These are phyloP conservation scores for Athalia cordata DNA, from an alignment of 2,888 invertebrate species.

Conservation along the genomic window DNA sequence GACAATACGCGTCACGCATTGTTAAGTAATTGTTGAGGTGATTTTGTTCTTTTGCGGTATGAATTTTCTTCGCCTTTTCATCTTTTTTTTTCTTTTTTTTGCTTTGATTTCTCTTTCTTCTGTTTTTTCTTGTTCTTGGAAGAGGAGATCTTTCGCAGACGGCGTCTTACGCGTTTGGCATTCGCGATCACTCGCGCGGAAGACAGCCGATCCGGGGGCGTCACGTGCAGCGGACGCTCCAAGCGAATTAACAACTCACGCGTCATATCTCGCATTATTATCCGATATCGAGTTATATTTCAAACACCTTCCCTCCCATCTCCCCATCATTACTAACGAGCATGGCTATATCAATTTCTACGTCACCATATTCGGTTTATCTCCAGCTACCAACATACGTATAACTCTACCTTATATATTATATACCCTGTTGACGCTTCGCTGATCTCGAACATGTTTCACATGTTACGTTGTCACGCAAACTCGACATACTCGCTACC, in stretches of 20 bases:
- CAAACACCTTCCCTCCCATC: slow-evolving; percentile 61
- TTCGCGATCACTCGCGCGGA: slow-evolving; percentile 60
- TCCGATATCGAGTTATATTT: slow-evolving; percentile 70
- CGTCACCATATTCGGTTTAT: slow-evolving; percentile 6
- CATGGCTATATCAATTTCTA: slow-evolving; percentile 41
- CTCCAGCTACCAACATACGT: neutral
- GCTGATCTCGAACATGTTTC: slow-evolving; percentile 5
- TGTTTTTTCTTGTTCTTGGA: slow-evolving; percentile 4
- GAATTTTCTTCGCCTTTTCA: neutral
- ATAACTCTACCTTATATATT: too few relatives aligned
- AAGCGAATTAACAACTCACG: slow-evolving; percentile 69
- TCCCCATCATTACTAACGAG: slow-evolving; percentile 34
- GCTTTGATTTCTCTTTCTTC: neutral
- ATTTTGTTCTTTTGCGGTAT: neutral
- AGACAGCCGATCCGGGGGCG: slow-evolving; percentile 58
- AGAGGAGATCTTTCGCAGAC: slow-evolving; percentile 32
- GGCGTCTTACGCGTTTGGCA: slow-evolving; percentile 48
- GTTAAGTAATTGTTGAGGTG: too few relatives aligned
- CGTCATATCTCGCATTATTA: slow-evolving; percentile 71
- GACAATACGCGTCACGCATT: too few relatives aligned
- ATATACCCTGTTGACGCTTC: slow-evolving; percentile 14
- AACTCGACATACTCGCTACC: neutral
- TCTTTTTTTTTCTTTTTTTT: slow-evolving; percentile 2
- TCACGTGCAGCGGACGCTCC: slow-evolving; percentile 65
- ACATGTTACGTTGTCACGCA: slow-evolving; percentile 6